A percentile compares a stretch with the other conserved stretches of the same genome.
Conservation (phyloP, 2,113 vertebrate genomes). For the Thunnus thynnus region DNA sequence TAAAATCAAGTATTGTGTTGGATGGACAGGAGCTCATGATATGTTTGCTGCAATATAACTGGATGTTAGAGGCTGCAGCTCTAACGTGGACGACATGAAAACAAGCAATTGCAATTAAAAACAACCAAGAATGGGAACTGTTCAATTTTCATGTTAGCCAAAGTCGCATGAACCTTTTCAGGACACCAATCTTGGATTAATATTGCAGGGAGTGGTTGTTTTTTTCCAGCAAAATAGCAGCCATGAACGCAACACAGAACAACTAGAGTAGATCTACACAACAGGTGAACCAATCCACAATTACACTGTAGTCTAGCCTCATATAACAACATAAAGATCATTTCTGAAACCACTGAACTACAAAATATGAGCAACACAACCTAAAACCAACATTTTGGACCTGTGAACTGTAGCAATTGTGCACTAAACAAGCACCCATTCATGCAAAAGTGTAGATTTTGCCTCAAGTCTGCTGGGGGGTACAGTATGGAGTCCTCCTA, state of each 20-base stretch:
- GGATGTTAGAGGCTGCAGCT: background rate
- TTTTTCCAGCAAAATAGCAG: background rate
- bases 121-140: background rate
- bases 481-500: conserved; percentile 18
- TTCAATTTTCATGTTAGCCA: background rate
- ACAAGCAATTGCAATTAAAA: no score
- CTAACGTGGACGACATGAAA: no score
- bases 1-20: background rate
- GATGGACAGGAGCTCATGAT: no score
- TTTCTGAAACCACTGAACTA: background rate
- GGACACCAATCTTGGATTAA: no score
- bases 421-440: background rate
- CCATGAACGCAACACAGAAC: background rate
- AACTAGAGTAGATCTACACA: no score
- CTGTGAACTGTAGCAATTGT: background rate
- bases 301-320: background rate
- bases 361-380: background rate
- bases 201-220: no score
- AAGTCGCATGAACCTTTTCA: background rate
- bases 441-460: background rate
- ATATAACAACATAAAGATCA: background rate
- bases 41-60: no score
- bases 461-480: conserved; percentile 1
- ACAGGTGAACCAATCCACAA: background rate
- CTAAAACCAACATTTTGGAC: rapidly evolving